Base-by-base conservation (phyloP, 2,797 vertebrate species). In the Chelonia mydas region DNA sequence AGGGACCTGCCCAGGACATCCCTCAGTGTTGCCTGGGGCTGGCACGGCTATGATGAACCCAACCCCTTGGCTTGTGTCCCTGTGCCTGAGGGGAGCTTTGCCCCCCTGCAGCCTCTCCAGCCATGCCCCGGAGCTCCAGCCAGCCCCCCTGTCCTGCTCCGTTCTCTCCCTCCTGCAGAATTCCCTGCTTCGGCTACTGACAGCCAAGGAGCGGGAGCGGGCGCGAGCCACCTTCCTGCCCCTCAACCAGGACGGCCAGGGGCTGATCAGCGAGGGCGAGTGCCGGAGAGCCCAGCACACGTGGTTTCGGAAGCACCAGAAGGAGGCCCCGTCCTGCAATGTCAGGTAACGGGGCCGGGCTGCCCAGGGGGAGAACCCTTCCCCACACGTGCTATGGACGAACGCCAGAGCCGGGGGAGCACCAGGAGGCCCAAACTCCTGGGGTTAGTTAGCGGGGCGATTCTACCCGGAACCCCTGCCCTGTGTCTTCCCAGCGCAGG, bases 261-360 rank as follows among this genome's bases (percentile, higher is more conserved):
- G 97, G 2, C 41, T 98, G 84, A 98, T 99, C 27, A 98, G 98
- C 4, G 98, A 98, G 61, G 97, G 97, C 0, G 99, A 99, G 96
- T 99, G 98, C 94, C 98, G 90, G 89, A 98, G 94, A 72, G 99
- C 98, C 49, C 99, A 98, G 97, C 98, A 99, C 79, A 96, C 98
- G 76, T 99, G 99, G 99, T 99, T 99, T 98, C 98, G 98, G 93
- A 99, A 99, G 96, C 98, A 97, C 92, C 99, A 97, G 82, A 98
- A 98, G 96, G 99, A 99, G 93, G 96, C 98, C 0, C 98, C 98
- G n/a, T 99, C 99, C 90, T 99, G 99, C 98, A 99, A 98, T 0
- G 98, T 99, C 98, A 99, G 99, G 99, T 99, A 92, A 90, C 31
- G 31, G 12, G 4, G n/a, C 7, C 0, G 1, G 31, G 23, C 45